Evolutionary conservation across 2,888 invertebrate genomes (phyloP).

Genomic region (Formica aserva): DNA sequence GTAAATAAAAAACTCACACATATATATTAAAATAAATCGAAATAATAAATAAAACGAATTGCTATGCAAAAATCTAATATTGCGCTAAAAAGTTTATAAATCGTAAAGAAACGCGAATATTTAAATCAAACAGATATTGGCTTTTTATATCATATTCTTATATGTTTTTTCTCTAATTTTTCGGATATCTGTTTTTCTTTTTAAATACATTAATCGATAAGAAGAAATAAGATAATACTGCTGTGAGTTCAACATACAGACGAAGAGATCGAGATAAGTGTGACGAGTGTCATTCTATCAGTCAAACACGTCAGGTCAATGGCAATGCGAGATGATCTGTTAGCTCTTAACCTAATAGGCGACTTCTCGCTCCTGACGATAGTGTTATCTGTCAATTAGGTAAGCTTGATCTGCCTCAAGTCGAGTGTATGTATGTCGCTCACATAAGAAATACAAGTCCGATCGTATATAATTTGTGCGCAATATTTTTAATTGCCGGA

Average conservation of each 20-base stretch:
- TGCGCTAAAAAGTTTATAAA: background rate
- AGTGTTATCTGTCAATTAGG: constrained; percentile 56
- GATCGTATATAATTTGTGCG: background rate
- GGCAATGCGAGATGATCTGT: constrained; percentile 40
- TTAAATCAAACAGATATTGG: background rate
- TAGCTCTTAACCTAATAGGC: constrained; percentile 53
- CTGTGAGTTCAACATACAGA: background rate
- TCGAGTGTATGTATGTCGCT: background rate
- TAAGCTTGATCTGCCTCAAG: constrained; percentile 7
- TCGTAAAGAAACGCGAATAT: background rate
- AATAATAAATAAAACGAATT: background rate
- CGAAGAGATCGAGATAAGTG: background rate
- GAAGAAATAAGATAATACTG: background rate
- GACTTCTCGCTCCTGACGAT: constrained; percentile 38
- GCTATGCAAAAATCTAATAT: background rate
- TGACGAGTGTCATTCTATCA: background rate
- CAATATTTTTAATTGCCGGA: background rate
- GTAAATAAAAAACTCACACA: background rate
- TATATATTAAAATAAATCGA: background rate
- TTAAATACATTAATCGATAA: background rate
- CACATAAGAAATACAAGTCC: constrained; percentile 1
- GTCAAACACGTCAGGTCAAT: constrained; percentile 56
- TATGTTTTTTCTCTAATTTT: too few relatives aligned
- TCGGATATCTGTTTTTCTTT: background rate
- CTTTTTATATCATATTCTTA: background rate